phyloP scores from a whole-genome alignment of 2,113 vertebrate genomes.

The Anhinga rufa region DNA sequence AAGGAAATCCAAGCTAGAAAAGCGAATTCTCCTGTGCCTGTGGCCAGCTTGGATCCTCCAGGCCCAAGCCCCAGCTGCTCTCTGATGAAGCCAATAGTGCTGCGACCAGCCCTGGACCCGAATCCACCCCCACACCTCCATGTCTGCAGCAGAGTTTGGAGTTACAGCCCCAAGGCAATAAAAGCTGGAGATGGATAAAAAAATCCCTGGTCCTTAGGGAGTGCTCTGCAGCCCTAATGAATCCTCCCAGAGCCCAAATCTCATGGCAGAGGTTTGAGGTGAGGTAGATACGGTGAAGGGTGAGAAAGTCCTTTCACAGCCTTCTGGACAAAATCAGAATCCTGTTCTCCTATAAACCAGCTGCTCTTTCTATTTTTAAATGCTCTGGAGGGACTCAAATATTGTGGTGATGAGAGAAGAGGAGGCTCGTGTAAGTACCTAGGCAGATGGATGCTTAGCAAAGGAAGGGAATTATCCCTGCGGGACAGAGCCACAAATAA shows the following conservation, averaged over 20 bases:
- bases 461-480: background rate
- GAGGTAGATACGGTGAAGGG: background rate
- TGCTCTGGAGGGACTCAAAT: background rate
- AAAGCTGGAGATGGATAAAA: background rate
- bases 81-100: background rate
- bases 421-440: background rate
- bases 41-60: background rate
- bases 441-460: background rate
- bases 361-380: constrained; percentile 8
- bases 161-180: background rate
- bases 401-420: background rate
- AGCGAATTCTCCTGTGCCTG: background rate
- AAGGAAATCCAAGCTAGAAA: background rate
- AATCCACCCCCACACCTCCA: background rate
- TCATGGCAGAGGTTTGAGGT: background rate
- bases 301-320: background rate
- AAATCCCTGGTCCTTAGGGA: background rate
- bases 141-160: background rate
- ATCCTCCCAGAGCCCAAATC: background rate
- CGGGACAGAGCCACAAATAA: background rate
- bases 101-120: background rate
- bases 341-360: background rate
- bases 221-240: background rate
- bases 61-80: background rate
- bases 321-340: background rate